Percentiles rank a stretch among this genome's conserved stretches.
phyloP scores from a whole-genome alignment of 2,113 vertebrate genomes.

The Zosterops hypoxanthus region DNA sequence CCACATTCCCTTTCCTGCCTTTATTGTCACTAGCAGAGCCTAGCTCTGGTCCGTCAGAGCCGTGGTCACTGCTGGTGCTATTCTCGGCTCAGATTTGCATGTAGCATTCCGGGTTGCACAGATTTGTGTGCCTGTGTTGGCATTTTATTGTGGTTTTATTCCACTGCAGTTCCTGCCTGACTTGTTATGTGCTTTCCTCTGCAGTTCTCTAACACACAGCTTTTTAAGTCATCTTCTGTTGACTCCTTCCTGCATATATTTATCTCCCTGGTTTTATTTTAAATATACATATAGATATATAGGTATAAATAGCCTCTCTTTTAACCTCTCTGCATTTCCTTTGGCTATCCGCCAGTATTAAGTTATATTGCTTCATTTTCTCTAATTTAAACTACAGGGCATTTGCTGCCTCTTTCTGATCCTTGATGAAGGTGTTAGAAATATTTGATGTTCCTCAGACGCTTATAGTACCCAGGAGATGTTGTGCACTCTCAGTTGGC shows the following conservation, averaged over 20 bases:
- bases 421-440: background rate
- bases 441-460: background rate
- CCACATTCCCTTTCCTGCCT: background rate
- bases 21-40: background rate
- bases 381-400: background rate
- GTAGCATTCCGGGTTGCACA: background rate
- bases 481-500: background rate
- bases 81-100: constrained; percentile 47
- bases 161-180: constrained; percentile 54
- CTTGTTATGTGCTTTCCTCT: constrained; percentile 53
- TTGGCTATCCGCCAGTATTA: background rate
- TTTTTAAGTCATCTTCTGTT: constrained; percentile 22
- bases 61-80: background rate
- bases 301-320: background rate
- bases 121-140: constrained; percentile 47
- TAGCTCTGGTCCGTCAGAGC: background rate
- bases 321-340: background rate
- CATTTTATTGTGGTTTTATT: constrained; percentile 61
- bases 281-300: background rate
- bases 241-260: background rate
- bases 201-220: constrained; percentile 40
- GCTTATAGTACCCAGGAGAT: background rate
- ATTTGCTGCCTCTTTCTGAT: background rate
- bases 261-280: background rate
- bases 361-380: background rate